Conservation (phyloP, 2,113 vertebrate genomes). For the Tachysurus vachellii region DNA sequence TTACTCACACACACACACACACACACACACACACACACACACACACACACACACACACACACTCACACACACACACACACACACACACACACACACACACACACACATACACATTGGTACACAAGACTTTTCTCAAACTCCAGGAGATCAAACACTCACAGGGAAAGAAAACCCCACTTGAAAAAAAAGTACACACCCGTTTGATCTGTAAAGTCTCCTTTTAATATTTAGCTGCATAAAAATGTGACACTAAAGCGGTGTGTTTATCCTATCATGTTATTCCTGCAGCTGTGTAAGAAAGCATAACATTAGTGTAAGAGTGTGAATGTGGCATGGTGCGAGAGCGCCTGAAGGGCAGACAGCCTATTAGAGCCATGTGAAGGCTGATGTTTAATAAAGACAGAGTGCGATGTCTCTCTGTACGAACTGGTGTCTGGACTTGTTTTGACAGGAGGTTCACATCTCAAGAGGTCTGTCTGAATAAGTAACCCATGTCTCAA, state of each 20-base stretch:
- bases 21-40: conserved; percentile 26
- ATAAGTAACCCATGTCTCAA: conserved; percentile 33
- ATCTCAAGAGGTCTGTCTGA: conserved; percentile 40
- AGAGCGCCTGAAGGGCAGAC: conserved; percentile 28
- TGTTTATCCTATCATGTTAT: conserved; percentile 18
- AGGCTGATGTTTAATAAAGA: conserved; percentile 50
- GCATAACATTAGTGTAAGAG: conserved; percentile 20
- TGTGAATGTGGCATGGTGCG: conserved; percentile 12
- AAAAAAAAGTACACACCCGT: neutral
- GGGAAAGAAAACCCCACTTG: conserved; percentile 20
- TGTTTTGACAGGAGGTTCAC: conserved; percentile 54
- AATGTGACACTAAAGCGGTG: neutral
- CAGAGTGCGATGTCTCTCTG: conserved; percentile 35
- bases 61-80: neutral
- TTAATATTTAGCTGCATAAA: conserved; percentile 18
- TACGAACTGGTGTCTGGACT: conserved; percentile 33
- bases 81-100: neutral
- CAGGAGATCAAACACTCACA: conserved; percentile 9
- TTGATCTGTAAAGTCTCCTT: conserved; percentile 30
- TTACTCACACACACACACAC: conserved; percentile 30
- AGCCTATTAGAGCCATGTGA: conserved; percentile 34
- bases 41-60: neutral
- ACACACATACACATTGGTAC: neutral
- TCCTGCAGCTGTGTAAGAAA: conserved; percentile 27
- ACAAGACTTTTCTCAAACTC: conserved; percentile 1